Percentiles rank a stretch among this genome's conserved stretches.
These are phyloP conservation scores for Hirudinaria manillensis DNA, from an alignment of 2,888 invertebrate genomes.

Conservation along the genomic window DNA sequence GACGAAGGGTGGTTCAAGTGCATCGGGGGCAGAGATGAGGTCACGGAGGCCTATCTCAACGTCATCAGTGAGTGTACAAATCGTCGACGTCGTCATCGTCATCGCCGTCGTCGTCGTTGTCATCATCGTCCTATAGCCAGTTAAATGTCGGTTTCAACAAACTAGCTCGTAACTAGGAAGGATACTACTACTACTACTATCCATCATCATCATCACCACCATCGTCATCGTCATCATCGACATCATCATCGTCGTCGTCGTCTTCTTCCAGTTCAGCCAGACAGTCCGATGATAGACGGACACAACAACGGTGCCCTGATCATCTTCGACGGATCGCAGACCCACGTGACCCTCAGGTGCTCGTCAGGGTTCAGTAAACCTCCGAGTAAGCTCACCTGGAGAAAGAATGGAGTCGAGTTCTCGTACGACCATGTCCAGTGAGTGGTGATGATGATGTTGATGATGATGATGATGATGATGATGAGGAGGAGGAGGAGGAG, in stretches of 20 bases:
- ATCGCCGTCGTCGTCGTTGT: background rate
- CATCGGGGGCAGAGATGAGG: no score
- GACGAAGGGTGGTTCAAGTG: no score
- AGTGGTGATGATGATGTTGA: background rate
- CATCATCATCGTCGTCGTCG: background rate
- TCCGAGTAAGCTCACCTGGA: conserved; percentile 7
- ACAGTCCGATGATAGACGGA: background rate
- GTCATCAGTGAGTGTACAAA: background rate
- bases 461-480: conserved; percentile 13
- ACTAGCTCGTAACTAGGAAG: background rate
- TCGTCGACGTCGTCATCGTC: conserved; percentile 15
- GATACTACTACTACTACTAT: background rate
- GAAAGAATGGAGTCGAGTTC: background rate
- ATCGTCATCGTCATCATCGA: conserved; percentile 24
- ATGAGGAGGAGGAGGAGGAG: conserved; percentile 10
- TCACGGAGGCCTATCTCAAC: no score
- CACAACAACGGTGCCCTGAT: background rate
- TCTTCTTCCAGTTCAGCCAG: background rate
- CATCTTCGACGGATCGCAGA: background rate
- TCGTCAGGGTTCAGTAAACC: conserved; percentile 3
- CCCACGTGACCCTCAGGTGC: background rate
- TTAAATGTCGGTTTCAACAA: no score
- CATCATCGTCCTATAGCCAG: conserved; percentile 11
- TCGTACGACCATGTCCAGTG: background rate
- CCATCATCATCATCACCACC: conserved; percentile 28